These are phyloP conservation scores for Dryomyza anilis DNA, from an alignment of 2,888 invertebrate species.

Conservation along the genomic window DNA sequence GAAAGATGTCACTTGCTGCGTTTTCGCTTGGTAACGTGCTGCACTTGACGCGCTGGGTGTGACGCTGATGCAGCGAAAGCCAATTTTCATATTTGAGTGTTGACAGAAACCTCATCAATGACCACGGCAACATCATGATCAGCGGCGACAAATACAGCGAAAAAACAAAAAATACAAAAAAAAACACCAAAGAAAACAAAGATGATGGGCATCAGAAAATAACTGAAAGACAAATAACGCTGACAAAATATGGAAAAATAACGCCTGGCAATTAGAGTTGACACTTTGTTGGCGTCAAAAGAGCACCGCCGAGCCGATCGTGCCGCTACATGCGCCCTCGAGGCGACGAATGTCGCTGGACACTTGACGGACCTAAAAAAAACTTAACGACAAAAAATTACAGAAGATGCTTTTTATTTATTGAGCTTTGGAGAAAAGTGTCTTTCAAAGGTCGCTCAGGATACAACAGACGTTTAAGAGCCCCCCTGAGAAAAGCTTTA, in stretches of 20 bases:
- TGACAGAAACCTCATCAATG: not conserved
- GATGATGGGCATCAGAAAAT: not conserved
- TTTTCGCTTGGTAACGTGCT: no score
- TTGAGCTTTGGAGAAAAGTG: no score
- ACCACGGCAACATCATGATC: not conserved
- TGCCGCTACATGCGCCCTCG: no score
- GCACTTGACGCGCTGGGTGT: not conserved
- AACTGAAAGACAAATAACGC: not conserved
- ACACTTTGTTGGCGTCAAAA: conserved; percentile 44
- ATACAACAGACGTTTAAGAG: no score
- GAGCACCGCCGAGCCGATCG: not conserved
- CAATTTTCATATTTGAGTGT: conserved; percentile 5
- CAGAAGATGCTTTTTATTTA: no score
- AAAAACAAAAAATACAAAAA: not conserved
- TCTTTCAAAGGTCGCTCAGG: no score
- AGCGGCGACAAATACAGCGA: not conserved
- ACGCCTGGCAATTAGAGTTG: conserved; percentile 54
- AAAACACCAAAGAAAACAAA: not conserved
- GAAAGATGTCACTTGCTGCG: no score
- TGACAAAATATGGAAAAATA: conserved; percentile 29
- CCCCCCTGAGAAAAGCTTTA: no score
- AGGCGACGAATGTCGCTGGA: no score
- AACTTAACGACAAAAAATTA: no score
- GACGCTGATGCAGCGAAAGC: not conserved
- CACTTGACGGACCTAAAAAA: no score